These are phyloP conservation scores for Sinosuthora webbiana DNA, from an alignment of 2,113 vertebrate species.

Conservation along the genomic window DNA sequence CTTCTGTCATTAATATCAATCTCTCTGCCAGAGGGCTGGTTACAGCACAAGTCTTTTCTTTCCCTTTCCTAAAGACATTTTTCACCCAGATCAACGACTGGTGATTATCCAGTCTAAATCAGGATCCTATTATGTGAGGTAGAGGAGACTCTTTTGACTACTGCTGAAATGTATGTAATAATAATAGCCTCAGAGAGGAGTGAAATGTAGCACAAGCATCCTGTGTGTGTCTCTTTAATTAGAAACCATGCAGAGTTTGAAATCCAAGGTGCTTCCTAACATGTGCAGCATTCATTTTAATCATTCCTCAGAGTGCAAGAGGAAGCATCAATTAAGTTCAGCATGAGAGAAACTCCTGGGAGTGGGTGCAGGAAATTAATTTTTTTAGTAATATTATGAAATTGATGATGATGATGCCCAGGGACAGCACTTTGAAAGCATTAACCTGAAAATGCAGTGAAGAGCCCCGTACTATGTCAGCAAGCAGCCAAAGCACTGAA, in stretches of 20 bases:
- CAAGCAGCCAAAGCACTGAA: neutral
- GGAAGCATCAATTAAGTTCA: slow-evolving; percentile 51
- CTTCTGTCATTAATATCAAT: neutral
- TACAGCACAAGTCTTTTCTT: neutral
- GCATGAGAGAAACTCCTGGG: slow-evolving; percentile 23
- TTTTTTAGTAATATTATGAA: neutral
- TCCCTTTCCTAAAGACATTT: slow-evolving; percentile 18
- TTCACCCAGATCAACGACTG: slow-evolving; percentile 5
- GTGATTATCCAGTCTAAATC: slow-evolving; percentile 46
- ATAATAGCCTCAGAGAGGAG: slow-evolving; percentile 29
- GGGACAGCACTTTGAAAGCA: slow-evolving; percentile 23
- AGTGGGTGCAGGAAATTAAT: slow-evolving; percentile 37
- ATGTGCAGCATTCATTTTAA: slow-evolving; percentile 45
- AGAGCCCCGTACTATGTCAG: neutral
- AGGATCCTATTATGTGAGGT: slow-evolving; percentile 13
- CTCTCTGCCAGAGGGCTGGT: neutral
- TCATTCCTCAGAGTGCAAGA: slow-evolving; percentile 33
- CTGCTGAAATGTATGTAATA: slow-evolving; percentile 30
- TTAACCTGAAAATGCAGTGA: slow-evolving; percentile 38
- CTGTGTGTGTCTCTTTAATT: slow-evolving; percentile 51
- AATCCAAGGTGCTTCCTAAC: slow-evolving; percentile 46
- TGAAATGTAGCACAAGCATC: slow-evolving; percentile 30
- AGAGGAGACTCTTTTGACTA: slow-evolving; percentile 29
- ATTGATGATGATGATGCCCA: neutral
- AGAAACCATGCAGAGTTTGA: slow-evolving; percentile 51